phyloP scores from a whole-genome alignment of 2,113 vertebrate genomes.

The Centropus bengalensis region DNA sequence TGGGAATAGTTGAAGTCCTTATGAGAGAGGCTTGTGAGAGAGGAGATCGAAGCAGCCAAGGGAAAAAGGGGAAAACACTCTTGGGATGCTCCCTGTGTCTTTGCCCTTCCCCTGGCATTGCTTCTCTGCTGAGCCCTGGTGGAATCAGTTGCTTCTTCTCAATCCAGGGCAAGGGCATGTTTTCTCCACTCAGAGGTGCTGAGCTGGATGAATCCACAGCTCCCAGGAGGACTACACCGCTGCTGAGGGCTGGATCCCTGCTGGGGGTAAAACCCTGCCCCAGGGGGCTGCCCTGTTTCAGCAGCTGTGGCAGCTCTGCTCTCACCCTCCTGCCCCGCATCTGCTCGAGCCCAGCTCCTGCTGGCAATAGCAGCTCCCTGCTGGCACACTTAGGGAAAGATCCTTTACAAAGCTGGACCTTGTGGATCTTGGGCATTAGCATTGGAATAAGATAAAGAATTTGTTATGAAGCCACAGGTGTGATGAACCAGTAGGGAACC shows the following conservation, averaged over 20 bases:
- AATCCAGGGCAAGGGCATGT: neutral
- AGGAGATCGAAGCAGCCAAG: neutral
- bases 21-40: neutral
- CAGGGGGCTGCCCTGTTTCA: neutral
- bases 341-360: neutral
- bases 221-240: neutral
- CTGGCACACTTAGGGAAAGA: neutral
- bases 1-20: conserved; percentile 43
- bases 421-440: fast-evolving
- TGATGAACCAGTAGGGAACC: neutral
- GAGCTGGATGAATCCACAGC: neutral
- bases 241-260: neutral
- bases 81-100: neutral
- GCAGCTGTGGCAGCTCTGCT: neutral
- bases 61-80: neutral
- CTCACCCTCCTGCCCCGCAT: neutral
- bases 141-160: neutral
- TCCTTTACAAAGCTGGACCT: neutral
- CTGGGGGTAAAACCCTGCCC: neutral
- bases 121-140: neutral
- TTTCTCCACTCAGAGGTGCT: neutral
- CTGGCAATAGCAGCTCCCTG: neutral
- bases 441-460: neutral
- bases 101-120: neutral
- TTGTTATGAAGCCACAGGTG: neutral